phyloP scores from a whole-genome alignment of 2,113 vertebrate genomes.

The Microtus montanus region DNA sequence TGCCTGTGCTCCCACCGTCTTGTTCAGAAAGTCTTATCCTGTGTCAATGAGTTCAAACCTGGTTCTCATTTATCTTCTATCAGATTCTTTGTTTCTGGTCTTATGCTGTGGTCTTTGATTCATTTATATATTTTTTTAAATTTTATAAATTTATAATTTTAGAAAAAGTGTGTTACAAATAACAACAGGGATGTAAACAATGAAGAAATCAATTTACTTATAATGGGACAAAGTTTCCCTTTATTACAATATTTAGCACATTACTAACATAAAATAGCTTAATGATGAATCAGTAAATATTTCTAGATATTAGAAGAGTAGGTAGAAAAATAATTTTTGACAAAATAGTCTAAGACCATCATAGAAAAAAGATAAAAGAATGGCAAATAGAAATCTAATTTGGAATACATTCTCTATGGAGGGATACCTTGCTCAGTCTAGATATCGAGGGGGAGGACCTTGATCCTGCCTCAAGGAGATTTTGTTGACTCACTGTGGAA shows the following conservation, averaged over 20 bases:
- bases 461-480: too few relatives aligned
- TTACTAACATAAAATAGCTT: not conserved
- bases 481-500: too few relatives aligned
- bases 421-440: too few relatives aligned
- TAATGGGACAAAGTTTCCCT: not conserved
- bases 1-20: not conserved
- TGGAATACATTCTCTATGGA: too few relatives aligned
- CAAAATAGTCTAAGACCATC: not conserved
- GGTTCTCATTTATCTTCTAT: not conserved
- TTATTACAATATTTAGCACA: not conserved
- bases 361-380: not conserved
- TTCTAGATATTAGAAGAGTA: not conserved
- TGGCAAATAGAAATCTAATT: not conserved
- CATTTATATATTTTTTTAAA: not conserved
- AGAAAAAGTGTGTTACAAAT: not conserved
- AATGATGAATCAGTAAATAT: not conserved
- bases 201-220: not conserved
- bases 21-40: not conserved
- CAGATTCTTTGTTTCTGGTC: not conserved
- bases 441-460: too few relatives aligned
- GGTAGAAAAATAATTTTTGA: not conserved
- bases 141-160: not conserved
- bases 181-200: not conserved
- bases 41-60: not conserved
- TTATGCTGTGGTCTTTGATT: not conserved